Evolutionary conservation across 1,140 invertebrate genomes (phyloP), one percentile per base, ranked within the genome.

Genomic region (Ips nitidus): DNA sequence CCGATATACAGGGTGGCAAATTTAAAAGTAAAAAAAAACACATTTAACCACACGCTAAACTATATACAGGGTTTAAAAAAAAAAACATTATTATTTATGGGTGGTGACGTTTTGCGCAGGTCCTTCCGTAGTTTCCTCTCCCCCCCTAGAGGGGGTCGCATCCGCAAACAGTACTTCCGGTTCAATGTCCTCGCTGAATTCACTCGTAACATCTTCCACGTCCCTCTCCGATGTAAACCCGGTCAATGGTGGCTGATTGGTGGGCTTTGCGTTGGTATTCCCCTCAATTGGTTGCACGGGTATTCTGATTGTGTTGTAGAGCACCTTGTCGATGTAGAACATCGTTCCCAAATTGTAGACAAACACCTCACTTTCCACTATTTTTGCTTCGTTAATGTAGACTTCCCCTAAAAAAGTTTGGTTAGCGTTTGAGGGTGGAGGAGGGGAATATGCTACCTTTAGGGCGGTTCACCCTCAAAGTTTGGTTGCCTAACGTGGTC

Each of bases 271-370:
- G 1, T 22, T n/a, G 43, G 40, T 64, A 60, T 43, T 52, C 2
- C 66, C 68, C 2, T 42, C 60, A 1, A 70, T 70, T n/a, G 68
- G 52, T 1, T 57, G 38, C 2, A 58, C 45, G 4, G 68, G 68
- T 3, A 70, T 61, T 52, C 59, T 81, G 1, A 79, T 75, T 39
- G 71, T 78, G 1, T 76, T 74, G 72, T 85, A 86, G 2, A 87
- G 76, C 42, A 87, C 82, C 69, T 84, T 82, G 71, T 86, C 84
- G 58, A 86, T 83, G 73, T 83, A 86, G 75, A 84, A 87, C 85
- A 87, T 86, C 66, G 86, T 87, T 50, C 86, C 86, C 67, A 87
- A 72, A 76, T 87, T 87, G 71, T 87, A 87, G 6, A 87, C 86
- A 75, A 86, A 87, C 22, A 86, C 83, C 76, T 87, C 85, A 72